Evolutionary conservation across 2,888 invertebrate species (phyloP).

Genomic region (Antitype chi): DNA sequence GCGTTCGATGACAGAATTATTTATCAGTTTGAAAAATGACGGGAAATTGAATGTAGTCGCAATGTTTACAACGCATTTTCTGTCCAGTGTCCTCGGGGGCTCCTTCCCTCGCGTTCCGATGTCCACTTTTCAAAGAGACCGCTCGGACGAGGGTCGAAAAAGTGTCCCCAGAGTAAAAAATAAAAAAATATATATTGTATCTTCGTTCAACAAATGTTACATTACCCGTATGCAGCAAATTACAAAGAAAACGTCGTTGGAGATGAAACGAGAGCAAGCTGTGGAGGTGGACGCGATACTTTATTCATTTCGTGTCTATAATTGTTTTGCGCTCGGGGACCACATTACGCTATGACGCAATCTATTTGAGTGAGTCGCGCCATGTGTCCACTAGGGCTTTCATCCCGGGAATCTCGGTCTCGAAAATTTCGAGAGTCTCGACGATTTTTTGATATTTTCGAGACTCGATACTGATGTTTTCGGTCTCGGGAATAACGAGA

Average conservation of each 20-base stretch:
- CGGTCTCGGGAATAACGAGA: no score
- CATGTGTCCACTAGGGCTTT: conserved; percentile 78
- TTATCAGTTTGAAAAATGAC: conserved; percentile 92
- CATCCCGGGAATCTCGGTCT: no score
- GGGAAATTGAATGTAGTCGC: conserved; percentile 91
- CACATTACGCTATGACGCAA: conserved; percentile 85
- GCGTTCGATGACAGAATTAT: conserved; percentile 91
- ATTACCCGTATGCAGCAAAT: conserved; percentile 84
- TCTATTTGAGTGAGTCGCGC: conserved; percentile 87
- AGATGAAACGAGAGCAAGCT: conserved; percentile 78
- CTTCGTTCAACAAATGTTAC: conserved; percentile 84
- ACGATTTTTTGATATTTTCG: no score
- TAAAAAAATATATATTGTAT: conserved; percentile 89
- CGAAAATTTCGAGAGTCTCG: no score
- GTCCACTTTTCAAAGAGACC: conserved; percentile 91
- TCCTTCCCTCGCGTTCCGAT: conserved; percentile 90
- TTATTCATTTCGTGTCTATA: conserved; percentile 87
- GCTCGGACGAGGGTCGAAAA: conserved; percentile 91
- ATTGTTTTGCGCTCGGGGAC: conserved; percentile 86
- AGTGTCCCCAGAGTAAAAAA: conserved; percentile 90
- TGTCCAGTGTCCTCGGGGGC: conserved; percentile 89
- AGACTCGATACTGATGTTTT: no score
- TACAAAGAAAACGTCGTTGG: conserved; percentile 82
- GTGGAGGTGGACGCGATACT: conserved; percentile 79
- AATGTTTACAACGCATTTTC: conserved; percentile 91